A percentile compares a stretch with the other conserved stretches of the same genome.
Evolutionary conservation across 2,797 vertebrate species (phyloP).

Genomic region (Aeoliscus strigatus): DNA sequence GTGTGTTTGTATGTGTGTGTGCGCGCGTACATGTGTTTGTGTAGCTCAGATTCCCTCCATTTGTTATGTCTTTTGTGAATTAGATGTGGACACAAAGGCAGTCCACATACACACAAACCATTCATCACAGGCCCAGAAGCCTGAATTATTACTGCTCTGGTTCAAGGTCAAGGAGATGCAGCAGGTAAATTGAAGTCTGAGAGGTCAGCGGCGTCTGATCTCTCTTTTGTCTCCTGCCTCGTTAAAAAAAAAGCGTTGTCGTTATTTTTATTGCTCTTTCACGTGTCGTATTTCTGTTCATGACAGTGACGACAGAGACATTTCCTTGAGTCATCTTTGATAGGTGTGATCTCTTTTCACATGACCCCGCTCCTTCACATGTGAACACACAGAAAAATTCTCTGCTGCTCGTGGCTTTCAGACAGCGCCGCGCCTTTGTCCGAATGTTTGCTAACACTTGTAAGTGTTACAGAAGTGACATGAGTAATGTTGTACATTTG

Average conservation of each 20-base stretch:
- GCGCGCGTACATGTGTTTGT: slow-evolving; percentile 35
- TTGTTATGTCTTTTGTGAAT: slow-evolving; percentile 41
- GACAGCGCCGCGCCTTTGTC: too few relatives aligned
- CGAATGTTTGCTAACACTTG: too few relatives aligned
- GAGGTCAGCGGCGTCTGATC: slow-evolving; percentile 93
- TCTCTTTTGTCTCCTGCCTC: slow-evolving; percentile 86
- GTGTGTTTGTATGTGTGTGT: slow-evolving; percentile 67
- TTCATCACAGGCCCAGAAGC: slow-evolving; percentile 89
- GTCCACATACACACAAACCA: slow-evolving; percentile 81
- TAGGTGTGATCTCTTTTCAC: too few relatives aligned
- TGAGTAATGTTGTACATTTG: too few relatives aligned
- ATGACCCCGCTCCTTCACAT: too few relatives aligned
- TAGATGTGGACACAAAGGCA: slow-evolving; percentile 27
- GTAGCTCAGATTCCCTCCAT: slow-evolving; percentile 33
- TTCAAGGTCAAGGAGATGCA: slow-evolving; percentile 95
- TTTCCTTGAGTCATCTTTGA: slow-evolving; percentile 20
- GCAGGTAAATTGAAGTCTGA: slow-evolving; percentile 95
- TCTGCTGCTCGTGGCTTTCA: too few relatives aligned
- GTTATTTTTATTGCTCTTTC: not conserved
- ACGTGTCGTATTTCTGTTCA: slow-evolving; percentile 23
- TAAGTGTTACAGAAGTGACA: too few relatives aligned
- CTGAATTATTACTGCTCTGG: slow-evolving; percentile 94
- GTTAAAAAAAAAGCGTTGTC: not conserved
- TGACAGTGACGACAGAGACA: slow-evolving; percentile 28
- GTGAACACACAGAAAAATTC: too few relatives aligned